phyloP scores from a whole-genome alignment of 1,140 invertebrate species.

The Drosophila rhopaloa region DNA sequence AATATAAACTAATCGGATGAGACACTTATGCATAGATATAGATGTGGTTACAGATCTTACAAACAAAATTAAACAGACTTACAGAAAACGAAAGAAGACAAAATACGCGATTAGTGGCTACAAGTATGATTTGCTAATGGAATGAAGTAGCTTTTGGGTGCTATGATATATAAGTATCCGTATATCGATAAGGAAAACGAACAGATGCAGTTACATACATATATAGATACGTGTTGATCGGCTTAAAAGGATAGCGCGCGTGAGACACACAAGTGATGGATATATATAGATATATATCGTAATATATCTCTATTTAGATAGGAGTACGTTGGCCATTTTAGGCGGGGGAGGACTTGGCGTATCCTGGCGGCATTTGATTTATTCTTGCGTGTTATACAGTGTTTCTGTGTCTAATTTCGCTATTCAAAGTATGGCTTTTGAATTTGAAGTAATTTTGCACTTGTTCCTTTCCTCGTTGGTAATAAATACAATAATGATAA shows the following conservation, averaged over 20 bases:
- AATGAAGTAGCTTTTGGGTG: conserved; percentile 60
- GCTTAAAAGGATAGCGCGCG: conserved; percentile 2
- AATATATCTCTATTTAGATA: conserved; percentile 10
- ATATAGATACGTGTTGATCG: conserved; percentile 3
- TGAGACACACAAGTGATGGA: conserved; percentile 1
- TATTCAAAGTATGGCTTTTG: conserved; percentile 16
- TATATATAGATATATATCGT: conserved; percentile 4
- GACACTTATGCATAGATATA: conserved; percentile 18
- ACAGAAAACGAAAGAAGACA: conserved; percentile 34
- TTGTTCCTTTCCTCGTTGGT: conserved; percentile 17
- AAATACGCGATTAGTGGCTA: conserved; percentile 13
- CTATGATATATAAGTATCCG: conserved; percentile 31
- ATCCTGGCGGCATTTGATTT: conserved; percentile 4
- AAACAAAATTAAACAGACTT: conserved; percentile 31
- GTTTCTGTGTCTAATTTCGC: conserved; percentile 9
- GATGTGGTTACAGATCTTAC: conserved; percentile 12
- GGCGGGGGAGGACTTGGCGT: neutral
- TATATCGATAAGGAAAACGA: conserved; percentile 30
- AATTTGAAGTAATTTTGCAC: conserved; percentile 26
- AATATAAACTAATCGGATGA: conserved; percentile 41
- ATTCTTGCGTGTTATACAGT: neutral
- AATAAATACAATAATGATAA: conserved; percentile 40
- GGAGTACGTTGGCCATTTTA: neutral
- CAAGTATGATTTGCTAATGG: conserved; percentile 66
- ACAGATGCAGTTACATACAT: conserved; percentile 29